Evolutionary conservation across 2,888 invertebrate genomes (phyloP).

Genomic region (Agrilus cyanescens): DNA sequence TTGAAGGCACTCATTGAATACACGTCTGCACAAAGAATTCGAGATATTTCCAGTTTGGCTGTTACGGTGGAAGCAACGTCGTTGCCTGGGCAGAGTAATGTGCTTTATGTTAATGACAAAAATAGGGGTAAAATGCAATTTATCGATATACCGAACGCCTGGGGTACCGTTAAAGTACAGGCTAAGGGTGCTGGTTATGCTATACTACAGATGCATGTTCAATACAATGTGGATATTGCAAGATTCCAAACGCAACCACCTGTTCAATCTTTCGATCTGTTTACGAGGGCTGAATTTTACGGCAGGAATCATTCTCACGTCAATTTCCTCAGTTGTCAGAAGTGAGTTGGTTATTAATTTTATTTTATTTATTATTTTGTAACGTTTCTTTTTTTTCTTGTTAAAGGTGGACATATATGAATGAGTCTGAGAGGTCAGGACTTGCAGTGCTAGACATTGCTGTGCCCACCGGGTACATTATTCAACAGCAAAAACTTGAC

Average conservation of each 20-base stretch:
- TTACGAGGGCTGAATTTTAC: constrained; percentile 60
- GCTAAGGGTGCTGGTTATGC: constrained; percentile 92
- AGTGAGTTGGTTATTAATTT: constrained; percentile 42
- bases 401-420: constrained; percentile 62
- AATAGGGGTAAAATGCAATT: constrained; percentile 70
- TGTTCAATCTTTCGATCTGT: constrained; percentile 64
- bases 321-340: constrained; percentile 74
- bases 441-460: constrained; percentile 79
- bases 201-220: constrained; percentile 83
- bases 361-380: constrained; percentile 4
- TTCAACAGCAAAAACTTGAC: constrained; percentile 82
- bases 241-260: constrained; percentile 80
- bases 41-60: constrained; percentile 69
- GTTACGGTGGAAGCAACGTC: constrained; percentile 80
- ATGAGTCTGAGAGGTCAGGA: constrained; percentile 75
- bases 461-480: constrained; percentile 83
- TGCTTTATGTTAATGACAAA: constrained; percentile 57
- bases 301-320: constrained; percentile 93
- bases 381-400: constrained; percentile 3
- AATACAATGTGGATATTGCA: constrained; percentile 79
- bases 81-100: constrained; percentile 46
- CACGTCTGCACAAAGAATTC: constrained; percentile 70
- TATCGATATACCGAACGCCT: constrained; percentile 79
- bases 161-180: constrained; percentile 88
- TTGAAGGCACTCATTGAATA: constrained; percentile 83